A percentile compares a stretch with the other conserved stretches of the same genome.
These are phyloP conservation scores for Atrichornis clamosus DNA, from an alignment of 2,113 vertebrate species.

Conservation along the genomic window DNA sequence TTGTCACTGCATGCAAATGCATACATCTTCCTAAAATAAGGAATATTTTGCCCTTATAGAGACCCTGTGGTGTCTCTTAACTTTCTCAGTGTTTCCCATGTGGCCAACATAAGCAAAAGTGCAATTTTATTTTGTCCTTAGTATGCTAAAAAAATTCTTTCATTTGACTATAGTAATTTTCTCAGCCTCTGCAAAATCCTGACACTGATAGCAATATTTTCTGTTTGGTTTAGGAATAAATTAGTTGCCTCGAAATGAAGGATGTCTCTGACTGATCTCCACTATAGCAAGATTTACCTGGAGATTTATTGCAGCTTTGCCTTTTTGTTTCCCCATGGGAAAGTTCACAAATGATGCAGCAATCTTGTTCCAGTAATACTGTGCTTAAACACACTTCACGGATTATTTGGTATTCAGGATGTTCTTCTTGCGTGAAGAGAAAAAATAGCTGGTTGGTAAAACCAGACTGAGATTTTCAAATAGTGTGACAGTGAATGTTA, in stretches of 20 bases:
- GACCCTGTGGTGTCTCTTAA: not conserved
- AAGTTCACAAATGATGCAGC: conserved; percentile 63
- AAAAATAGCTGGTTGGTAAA: conserved; percentile 15
- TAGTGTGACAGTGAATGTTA: not conserved
- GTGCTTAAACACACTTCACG: conserved; percentile 56
- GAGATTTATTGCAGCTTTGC: conserved; percentile 59
- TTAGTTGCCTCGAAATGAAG: conserved; percentile 34
- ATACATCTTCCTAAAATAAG: not conserved
- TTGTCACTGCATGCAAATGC: not conserved
- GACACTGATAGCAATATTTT: not conserved
- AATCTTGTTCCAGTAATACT: conserved; percentile 55
- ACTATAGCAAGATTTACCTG: conserved; percentile 49
- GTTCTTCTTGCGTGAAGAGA: not conserved
- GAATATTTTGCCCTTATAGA: not conserved
- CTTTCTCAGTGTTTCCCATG: not conserved
- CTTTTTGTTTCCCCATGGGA: conserved; percentile 60
- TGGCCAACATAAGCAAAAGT: not conserved
- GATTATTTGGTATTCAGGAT: conserved; percentile 58
- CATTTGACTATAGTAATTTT: not conserved
- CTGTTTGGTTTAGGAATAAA: conserved; percentile 19
- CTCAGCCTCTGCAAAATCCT: conserved; percentile 4
- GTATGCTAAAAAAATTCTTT: not conserved
- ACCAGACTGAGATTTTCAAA: conserved; percentile 7
- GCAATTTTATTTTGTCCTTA: not conserved
- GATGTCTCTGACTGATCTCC: conserved; percentile 41